Evolutionary conservation across 1,140 invertebrate species (phyloP).

Genomic region (Sitophilus oryzae): DNA sequence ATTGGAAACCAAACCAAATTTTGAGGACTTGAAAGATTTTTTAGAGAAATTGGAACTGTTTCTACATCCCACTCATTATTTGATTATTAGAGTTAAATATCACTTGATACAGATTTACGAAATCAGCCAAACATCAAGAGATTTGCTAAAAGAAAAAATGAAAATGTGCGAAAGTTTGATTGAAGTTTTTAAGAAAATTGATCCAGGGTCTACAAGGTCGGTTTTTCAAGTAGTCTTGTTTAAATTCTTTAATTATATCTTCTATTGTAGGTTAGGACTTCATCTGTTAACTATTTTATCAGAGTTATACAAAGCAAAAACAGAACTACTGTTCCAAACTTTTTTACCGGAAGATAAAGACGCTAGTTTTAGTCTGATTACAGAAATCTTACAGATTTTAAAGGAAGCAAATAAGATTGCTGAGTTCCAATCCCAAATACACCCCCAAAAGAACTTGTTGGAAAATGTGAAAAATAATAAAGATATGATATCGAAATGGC

Average conservation of each 20-base stretch:
- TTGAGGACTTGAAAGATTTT: constrained; percentile 53
- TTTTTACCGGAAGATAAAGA: constrained; percentile 15
- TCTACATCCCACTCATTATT: constrained; percentile 60
- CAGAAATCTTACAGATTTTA: constrained; percentile 15
- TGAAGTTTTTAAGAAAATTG: constrained; percentile 55
- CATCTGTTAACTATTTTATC: constrained; percentile 24
- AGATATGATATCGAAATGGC: constrained; percentile 15
- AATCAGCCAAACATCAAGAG: constrained; percentile 35
- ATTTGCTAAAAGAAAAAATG: constrained; percentile 55
- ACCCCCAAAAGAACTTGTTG: constrained; percentile 16
- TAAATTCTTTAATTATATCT: not conserved
- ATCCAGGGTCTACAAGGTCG: constrained; percentile 56
- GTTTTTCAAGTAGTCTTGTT: not conserved
- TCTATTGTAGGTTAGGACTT: constrained; percentile 18
- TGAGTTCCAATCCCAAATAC: constrained; percentile 10
- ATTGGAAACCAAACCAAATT: constrained; percentile 47
- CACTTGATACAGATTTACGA: constrained; percentile 61
- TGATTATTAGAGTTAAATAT: constrained; percentile 61
- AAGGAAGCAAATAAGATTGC: constrained; percentile 9
- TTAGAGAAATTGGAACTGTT: constrained; percentile 57
- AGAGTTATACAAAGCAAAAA: constrained; percentile 18
- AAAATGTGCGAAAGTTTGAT: constrained; percentile 63
- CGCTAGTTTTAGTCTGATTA: not conserved
- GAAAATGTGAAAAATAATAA: constrained; percentile 12
- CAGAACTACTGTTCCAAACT: constrained; percentile 14